A percentile compares a stretch with the other conserved stretches of the same genome.
Evolutionary conservation across 2,797 vertebrate species (phyloP).

Genomic region (Eleutherodactylus coqui): DNA sequence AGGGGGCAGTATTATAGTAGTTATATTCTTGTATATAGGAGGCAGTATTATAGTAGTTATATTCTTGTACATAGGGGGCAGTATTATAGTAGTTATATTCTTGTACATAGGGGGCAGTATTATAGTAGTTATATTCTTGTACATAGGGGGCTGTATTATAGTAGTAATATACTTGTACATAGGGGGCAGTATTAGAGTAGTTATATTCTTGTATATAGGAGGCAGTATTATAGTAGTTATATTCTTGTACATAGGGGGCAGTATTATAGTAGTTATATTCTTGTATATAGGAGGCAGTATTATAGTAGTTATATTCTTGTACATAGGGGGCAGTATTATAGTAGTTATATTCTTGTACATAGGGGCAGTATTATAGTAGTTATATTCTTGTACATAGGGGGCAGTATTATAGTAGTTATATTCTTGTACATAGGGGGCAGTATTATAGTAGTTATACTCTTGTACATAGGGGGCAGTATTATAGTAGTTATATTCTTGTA

Average conservation of each 20-base stretch:
- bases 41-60: no score
- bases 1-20: no score
- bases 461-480: neutral
- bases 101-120: neutral
- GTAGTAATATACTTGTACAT: no score
- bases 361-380: no score
- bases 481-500: neutral
- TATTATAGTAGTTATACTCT: no score
- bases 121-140: conserved; percentile 5
- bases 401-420: no score
- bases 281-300: neutral
- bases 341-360: no score
- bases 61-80: no score
- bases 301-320: conserved; percentile 5
- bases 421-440: no score
- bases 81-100: conserved; percentile 15
- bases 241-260: neutral
- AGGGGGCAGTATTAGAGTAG: no score
- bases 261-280: conserved; percentile 15
- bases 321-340: conserved; percentile 3
- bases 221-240: conserved; percentile 4
- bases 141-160: conserved; percentile 2
- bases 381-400: no score
- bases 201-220: neutral
- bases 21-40: no score